Conservation (phyloP, 1,140 invertebrate species). For the Marisa cornuarietis region DNA sequence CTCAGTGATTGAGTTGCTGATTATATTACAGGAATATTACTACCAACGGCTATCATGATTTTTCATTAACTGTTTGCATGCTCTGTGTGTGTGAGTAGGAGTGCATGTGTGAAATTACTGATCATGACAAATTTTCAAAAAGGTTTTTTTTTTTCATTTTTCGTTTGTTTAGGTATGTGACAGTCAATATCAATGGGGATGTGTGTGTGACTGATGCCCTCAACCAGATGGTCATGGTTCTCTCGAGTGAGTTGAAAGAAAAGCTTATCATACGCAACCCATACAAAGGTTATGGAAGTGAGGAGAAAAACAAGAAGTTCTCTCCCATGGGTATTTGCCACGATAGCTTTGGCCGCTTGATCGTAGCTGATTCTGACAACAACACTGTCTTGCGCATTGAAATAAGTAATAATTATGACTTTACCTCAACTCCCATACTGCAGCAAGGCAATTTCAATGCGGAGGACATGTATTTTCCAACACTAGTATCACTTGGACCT, state of each 20-base stretch:
- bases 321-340: constrained; percentile 19
- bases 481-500: constrained; percentile 2
- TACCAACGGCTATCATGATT: too few relatives aligned
- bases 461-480: constrained; percentile 7
- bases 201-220: constrained; percentile 14
- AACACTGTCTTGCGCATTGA: constrained; percentile 5
- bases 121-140: neutral
- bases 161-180: constrained; percentile 3
- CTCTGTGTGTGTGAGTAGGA: too few relatives aligned
- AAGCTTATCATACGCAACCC: constrained; percentile 16
- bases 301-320: neutral
- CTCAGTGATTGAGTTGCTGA: neutral
- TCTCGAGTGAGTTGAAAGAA: neutral
- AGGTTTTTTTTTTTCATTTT: neutral
- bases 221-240: neutral
- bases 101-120: neutral
- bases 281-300: neutral
- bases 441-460: neutral
- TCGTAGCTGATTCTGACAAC: constrained; percentile 14
- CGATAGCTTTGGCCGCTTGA: constrained; percentile 20
- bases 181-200: constrained; percentile 20
- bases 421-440: neutral
- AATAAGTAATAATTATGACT: neutral
- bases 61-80: too few relatives aligned
- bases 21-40: too few relatives aligned